Evolutionary conservation across 2,113 vertebrate genomes (phyloP).

Genomic region (Ophthalmolycus amberensis): DNA sequence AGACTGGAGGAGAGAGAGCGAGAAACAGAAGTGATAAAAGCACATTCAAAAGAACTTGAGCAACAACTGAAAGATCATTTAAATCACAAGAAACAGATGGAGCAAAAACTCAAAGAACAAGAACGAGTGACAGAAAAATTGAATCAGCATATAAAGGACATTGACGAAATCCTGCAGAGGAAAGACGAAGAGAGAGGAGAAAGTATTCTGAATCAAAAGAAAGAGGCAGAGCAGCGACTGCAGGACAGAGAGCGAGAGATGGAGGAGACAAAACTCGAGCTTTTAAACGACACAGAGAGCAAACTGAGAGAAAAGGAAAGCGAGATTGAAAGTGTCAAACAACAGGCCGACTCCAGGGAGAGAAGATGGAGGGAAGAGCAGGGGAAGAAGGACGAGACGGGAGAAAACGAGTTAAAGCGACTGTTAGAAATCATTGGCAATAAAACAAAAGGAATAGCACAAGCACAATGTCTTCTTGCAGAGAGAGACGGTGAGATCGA

Average conservation of each 20-base stretch:
- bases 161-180: constrained; percentile 48
- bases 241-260: constrained; percentile 55
- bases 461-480: neutral
- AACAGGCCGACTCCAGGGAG: constrained; percentile 40
- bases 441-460: constrained; percentile 24
- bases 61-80: constrained; percentile 3
- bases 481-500: constrained; percentile 19
- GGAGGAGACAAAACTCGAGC: constrained; percentile 42
- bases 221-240: constrained; percentile 61
- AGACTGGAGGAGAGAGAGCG: constrained; percentile 35
- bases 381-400: constrained; percentile 44
- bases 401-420: constrained; percentile 22
- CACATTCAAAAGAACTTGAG: constrained; percentile 28
- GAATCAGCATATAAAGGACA: constrained; percentile 45
- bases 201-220: constrained; percentile 60
- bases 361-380: constrained; percentile 58
- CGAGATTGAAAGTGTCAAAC: constrained; percentile 36
- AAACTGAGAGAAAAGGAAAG: constrained; percentile 51
- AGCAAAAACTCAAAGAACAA: constrained; percentile 50
- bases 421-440: constrained; percentile 34
- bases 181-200: constrained; percentile 60
- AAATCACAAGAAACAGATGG: constrained; percentile 44
- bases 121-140: constrained; percentile 40
- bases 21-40: constrained; percentile 21
- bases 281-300: constrained; percentile 43